Conservation (phyloP, 2,888 invertebrate genomes). For the Tetrapedia diversipes region DNA sequence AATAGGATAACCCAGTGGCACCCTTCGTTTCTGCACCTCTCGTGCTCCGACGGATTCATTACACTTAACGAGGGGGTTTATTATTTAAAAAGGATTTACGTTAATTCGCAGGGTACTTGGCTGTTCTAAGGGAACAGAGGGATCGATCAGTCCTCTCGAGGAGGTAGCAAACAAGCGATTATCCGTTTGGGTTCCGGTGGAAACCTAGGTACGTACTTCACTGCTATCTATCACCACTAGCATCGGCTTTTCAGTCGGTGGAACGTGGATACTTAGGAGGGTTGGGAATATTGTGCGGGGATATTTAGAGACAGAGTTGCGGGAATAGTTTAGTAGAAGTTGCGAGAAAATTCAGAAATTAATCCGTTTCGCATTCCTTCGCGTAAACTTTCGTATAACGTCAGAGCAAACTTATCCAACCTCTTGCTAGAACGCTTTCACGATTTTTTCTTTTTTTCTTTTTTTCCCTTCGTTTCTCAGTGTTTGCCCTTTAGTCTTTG, state of each 20-base stretch:
- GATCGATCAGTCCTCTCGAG: slow-evolving; percentile 17
- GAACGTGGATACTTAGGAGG: too few species aligned
- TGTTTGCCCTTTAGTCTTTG: neutral
- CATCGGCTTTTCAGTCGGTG: too few species aligned
- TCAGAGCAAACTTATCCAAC: too few species aligned
- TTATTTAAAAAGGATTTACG: slow-evolving; percentile 79
- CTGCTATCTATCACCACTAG: too few species aligned
- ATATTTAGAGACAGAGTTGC: neutral
- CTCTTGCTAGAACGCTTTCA: too few species aligned
- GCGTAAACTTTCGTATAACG: too few species aligned
- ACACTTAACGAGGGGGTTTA: slow-evolving; percentile 77
- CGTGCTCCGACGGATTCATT: slow-evolving; percentile 74
- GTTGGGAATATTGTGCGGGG: neutral
- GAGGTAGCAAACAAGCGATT: slow-evolving; percentile 73
- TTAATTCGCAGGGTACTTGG: slow-evolving; percentile 70
- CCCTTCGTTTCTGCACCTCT: slow-evolving; percentile 19
- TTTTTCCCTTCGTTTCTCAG: neutral
- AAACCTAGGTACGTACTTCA: too few species aligned
- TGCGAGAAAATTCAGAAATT: neutral
- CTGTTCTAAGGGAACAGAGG: slow-evolving; percentile 12
- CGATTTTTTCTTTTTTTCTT: neutral
- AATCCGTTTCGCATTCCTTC: neutral
- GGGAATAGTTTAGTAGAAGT: neutral
- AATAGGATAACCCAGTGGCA: slow-evolving; percentile 19
- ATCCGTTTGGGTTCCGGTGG: slow-evolving; percentile 67